These are phyloP conservation scores for Phania funesta DNA, from an alignment of 2,888 invertebrate genomes.

Conservation along the genomic window DNA sequence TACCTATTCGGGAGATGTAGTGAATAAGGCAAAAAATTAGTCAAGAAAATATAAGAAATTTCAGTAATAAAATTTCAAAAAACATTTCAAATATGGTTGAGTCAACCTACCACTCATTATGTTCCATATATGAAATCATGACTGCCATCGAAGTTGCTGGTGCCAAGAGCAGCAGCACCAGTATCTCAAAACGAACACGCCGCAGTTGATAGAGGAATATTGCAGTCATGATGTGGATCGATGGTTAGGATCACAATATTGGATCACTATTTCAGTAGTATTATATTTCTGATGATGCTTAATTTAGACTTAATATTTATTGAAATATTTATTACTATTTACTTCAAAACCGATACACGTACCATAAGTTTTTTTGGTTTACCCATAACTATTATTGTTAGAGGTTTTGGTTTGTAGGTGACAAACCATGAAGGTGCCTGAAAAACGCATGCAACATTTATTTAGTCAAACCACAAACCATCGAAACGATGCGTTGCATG, in stretches of 20 bases:
- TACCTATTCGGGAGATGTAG: conserved; percentile 34
- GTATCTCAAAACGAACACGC: background rate
- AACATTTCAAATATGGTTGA: conserved; percentile 60
- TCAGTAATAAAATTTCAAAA: conserved; percentile 61
- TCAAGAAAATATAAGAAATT: conserved; percentile 9
- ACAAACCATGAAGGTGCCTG: conserved; percentile 32
- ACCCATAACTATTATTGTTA: conserved; percentile 45
- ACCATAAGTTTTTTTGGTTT: conserved; percentile 16
- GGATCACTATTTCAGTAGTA: conserved; percentile 56
- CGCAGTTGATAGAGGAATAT: conserved; percentile 2
- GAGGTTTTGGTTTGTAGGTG: no score
- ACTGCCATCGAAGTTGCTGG: conserved; percentile 47
- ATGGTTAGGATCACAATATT: conserved; percentile 29
- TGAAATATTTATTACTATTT: conserved; percentile 8
- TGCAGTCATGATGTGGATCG: conserved; percentile 14
- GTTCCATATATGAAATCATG: conserved; percentile 52
- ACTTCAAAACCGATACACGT: conserved; percentile 15
- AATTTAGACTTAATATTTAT: conserved; percentile 43
- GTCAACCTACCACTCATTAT: conserved; percentile 60
- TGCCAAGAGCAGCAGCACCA: conserved; percentile 1
- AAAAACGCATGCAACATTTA: conserved; percentile 36
- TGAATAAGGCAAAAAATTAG: conserved; percentile 2
- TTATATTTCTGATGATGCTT: conserved; percentile 51
- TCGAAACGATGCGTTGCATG: conserved; percentile 1
- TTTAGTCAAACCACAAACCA: background rate